Evolutionary conservation across 2,888 invertebrate species (phyloP).

Genomic region (Prosapia bicincta): DNA sequence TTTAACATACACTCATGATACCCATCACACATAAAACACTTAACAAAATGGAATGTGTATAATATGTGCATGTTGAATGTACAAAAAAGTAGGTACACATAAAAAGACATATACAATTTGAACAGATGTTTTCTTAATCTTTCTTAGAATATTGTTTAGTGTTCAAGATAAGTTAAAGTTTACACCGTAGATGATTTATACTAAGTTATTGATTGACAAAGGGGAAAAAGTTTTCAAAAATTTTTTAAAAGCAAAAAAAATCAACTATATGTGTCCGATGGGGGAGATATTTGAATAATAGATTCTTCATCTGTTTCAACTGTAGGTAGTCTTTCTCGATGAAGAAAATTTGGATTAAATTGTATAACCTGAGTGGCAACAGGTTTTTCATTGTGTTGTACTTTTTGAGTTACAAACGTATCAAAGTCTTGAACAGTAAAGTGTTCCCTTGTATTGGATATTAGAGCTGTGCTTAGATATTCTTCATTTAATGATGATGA

Average conservation of each 20-base stretch:
- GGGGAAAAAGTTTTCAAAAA: neutral
- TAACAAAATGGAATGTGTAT: no score
- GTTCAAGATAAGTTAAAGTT: neutral
- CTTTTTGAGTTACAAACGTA: neutral
- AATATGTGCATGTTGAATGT: no score
- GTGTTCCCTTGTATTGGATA: slow-evolving; percentile 32
- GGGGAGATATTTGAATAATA: neutral
- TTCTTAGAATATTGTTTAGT: no score
- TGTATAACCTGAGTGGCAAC: slow-evolving; percentile 28
- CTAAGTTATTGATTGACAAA: neutral
- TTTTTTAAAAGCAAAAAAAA: neutral
- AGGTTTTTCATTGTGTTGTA: slow-evolving; percentile 12
- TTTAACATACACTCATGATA: no score
- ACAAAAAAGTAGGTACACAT: no score
- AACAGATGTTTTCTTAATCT: no score
- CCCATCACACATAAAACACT: no score
- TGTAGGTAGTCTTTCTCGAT: slow-evolving; percentile 8
- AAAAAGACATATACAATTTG: no score
- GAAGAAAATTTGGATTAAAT: slow-evolving; percentile 23
- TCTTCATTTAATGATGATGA: slow-evolving; percentile 34
- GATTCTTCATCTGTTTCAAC: neutral
- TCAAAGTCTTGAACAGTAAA: slow-evolving; percentile 13
- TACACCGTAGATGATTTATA: neutral
- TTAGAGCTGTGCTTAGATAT: slow-evolving; percentile 32
- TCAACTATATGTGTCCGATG: neutral